Evolutionary conservation across 2,888 invertebrate genomes (phyloP).

Genomic region (Epinotia bilunana): DNA sequence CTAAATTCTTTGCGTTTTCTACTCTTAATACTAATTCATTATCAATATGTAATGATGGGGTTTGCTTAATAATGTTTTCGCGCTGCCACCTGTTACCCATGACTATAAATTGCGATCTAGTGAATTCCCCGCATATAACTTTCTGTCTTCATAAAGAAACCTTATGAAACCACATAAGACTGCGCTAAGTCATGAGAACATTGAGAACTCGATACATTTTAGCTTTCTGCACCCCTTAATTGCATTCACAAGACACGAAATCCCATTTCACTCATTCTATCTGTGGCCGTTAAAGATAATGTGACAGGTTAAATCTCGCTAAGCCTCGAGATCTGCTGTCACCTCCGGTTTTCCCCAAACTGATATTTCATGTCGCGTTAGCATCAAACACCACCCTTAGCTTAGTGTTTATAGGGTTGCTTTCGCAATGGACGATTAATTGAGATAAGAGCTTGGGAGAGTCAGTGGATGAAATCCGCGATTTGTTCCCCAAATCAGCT

Average conservation of each 20-base stretch:
- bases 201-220: conserved; percentile 9
- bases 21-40: too few species aligned
- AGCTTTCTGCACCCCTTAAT: conserved; percentile 13
- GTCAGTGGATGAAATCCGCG: conserved; percentile 24
- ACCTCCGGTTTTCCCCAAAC: not conserved
- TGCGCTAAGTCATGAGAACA: not conserved
- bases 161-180: too few species aligned
- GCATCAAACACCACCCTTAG: not conserved
- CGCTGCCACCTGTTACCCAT: too few species aligned
- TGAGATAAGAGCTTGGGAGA: not conserved
- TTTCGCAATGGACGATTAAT: not conserved
- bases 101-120: too few species aligned
- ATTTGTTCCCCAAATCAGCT: conserved; percentile 43
- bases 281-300: conserved; percentile 39
- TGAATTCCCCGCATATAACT: too few species aligned
- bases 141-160: too few species aligned
- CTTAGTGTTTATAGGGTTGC: not conserved
- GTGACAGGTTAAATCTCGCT: conserved; percentile 37
- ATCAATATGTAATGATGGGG: too few species aligned
- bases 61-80: too few species aligned
- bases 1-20: too few species aligned
- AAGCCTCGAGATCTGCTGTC: conserved; percentile 32
- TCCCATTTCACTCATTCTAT: conserved; percentile 31
- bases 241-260: conserved; percentile 17
- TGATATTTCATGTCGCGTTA: not conserved